Evolutionary conservation across 2,888 invertebrate species (phyloP), one percentile per base, ranked within the genome.

Genomic region (Parelbella ahira): DNA sequence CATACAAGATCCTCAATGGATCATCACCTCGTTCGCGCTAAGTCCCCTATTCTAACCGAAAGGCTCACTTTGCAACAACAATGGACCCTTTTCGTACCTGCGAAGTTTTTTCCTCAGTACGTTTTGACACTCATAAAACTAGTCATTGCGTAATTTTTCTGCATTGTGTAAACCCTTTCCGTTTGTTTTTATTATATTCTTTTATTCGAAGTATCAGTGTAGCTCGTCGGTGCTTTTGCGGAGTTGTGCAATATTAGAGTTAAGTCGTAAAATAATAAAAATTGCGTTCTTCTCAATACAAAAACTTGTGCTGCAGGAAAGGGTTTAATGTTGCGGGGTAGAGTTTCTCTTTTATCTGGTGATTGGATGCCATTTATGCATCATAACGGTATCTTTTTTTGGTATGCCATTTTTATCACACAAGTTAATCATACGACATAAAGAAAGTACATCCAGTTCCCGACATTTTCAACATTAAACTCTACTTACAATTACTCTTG

Each of bases 111-210:
- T 28, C 44, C 45, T 37, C 48, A 48, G 48, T 44, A 15, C 15
- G 56, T 64, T 66, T 67, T 60, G 53, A 60, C 59, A 56, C 41
- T 67, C 74, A 58, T 83, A 82, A 83, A 84, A 76, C 68, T 67
- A 50, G 67, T 57, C 60, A 75, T 86, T 84, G 87, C 87, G 79
- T 83, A 87, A 84, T 80, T 81, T 78, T 84, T 83, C 82, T 67
- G 82, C 81, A 80, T 84, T 84, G 76, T 81, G 60, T 68, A 75
- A 84, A 87, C 86, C 86, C 87, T 86, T 87, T 87, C 79, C 81
- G 78, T 81, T 81, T 81, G 82, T 82, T 80, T 84, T 83, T 82
- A 81, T 77, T 73, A 55, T 70, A 73, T 67, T 70, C 78, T 64
- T 77, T 81, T 78, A 75, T 75, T 65, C 68, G 61, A 56, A 54